Evolutionary conservation across 1,140 invertebrate genomes (phyloP), one percentile per base, ranked within the genome.

Genomic region (Matsumurasca onukii): DNA sequence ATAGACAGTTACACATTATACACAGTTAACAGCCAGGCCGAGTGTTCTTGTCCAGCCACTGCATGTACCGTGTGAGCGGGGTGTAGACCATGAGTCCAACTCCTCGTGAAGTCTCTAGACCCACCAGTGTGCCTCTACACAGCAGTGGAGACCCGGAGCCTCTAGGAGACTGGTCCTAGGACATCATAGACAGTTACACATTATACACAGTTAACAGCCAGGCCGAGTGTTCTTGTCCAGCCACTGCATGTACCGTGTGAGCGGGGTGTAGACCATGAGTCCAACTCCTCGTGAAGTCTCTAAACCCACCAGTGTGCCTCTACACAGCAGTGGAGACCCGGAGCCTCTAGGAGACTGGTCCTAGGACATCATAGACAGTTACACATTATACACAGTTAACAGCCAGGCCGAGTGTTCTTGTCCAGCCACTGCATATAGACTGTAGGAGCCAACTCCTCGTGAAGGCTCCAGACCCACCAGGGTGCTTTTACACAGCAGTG

Each of bases 21-120:
- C n/a, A n/a, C n/a, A n/a, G n/a, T n/a, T n/a, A n/a, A n/a, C n/a
- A n/a, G 13, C 24, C 3, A 13, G 57, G 49, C 34, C 67, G 45
- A 31, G 67, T 72, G 66, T 72, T 74, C 52, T 69, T 64, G 20
- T 49, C 30, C 45, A 74, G 68, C 73, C 73, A 74, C 15, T 39
- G 45, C 17, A 55, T 17, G 66, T 74, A 70, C 20, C 34, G 39
- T 13, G 67, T 71, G n/a, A 74, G 57, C 31, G 69, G 71, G 13
- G 73, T 74, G 64, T 72, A 74, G 30, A 72, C 71, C 48, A 67
- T 51, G 24, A 68, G 65, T 27, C 73, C 73, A 17, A 72, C 64
- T 17, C 73, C 73, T 24, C 70, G 61, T 39, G 67, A 57, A 15
- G 69, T 72, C 66, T 74, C 71, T 30, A 74, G 51, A 17, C 73